Base-by-base conservation (phyloP, 1,140 invertebrate genomes). In the Sitobion miscanthi region DNA sequence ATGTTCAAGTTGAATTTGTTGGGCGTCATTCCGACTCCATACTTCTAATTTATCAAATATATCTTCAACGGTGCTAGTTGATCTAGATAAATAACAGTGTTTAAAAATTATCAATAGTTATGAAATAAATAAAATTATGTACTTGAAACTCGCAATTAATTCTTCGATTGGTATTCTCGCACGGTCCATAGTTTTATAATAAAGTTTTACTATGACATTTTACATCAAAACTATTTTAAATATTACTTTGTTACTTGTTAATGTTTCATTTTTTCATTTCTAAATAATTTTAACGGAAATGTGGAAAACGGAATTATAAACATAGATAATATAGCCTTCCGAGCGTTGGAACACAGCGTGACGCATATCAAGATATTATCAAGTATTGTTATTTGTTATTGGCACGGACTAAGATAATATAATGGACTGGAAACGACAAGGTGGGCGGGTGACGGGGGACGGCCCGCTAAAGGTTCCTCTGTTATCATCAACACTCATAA, bases 21-120 rank as follows among this genome's bases (percentile, higher is more conserved):
- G 88, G 8, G 30, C 25, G 7, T 93, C 91, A 93, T 85, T 86
- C 30, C 23, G n/a, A 54, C 47, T 85, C 91, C 91, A 93, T 47
- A 38, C 52, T 57, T 93, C 82, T 30, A 93, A 62, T 93, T 93
- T 93, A 77, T 93, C 82, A 54, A 93, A 42, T 54, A 93, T n/a
- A 85, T 93, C 82, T 5, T 93, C n/a, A 86, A 93, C 82, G 0
- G 91, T 93, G 86, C 20, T 85, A 93, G n/a, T 86, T 21, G 91
- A 93, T 85, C 91, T 93, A 45, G n/a, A 82, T 3, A 14, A 38
- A 89, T 25, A 57, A n/a, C 6, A 69, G 0, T 25, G 3, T 11
- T 11, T 17, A 77, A n/a, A n/a, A 77, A 35, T 20, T 23, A 52
- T 23, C 0, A 0, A 21, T 30, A 17, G 14, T n/a, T 30, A 83